Evolutionary conservation across 2,113 vertebrate species (phyloP).

Genomic region (Gallinago jamesoni): DNA sequence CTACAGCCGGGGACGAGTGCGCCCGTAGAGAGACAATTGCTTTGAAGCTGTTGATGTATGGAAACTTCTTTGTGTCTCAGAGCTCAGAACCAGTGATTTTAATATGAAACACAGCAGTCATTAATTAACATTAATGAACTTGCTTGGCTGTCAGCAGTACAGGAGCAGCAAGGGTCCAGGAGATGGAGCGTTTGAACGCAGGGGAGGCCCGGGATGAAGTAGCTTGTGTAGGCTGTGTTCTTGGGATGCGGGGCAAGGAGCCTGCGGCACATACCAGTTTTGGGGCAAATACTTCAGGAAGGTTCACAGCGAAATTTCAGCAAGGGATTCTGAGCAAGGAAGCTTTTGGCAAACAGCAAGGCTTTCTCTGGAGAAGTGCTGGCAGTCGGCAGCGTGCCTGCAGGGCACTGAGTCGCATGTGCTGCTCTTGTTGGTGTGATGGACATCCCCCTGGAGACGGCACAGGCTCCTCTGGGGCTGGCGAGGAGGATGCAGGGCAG

Average conservation of each 20-base stretch:
- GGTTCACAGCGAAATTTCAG: accelerated
- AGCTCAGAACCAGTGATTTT: slow-evolving; percentile 33
- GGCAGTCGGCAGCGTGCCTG: neutral
- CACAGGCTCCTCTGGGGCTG: neutral
- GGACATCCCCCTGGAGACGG: neutral
- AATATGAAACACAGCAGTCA: slow-evolving; percentile 53
- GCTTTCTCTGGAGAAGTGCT: neutral
- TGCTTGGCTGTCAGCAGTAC: neutral
- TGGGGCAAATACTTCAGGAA: accelerated
- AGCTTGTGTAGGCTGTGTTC: neutral
- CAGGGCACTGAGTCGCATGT: neutral
- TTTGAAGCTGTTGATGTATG: slow-evolving; percentile 45
- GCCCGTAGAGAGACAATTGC: neutral
- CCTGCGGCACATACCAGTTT: neutral
- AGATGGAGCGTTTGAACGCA: neutral
- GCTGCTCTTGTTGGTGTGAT: neutral
- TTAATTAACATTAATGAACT: slow-evolving; percentile 65
- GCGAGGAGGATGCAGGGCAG: accelerated
- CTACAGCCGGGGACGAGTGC: accelerated
- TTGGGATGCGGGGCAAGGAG: neutral
- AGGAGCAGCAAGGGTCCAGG: neutral
- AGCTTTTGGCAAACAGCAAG: neutral
- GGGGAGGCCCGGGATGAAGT: neutral
- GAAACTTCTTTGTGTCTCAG: slow-evolving; percentile 46
- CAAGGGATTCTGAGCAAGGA: neutral